Evolutionary conservation across 1,140 invertebrate genomes (phyloP), one percentile per base, ranked within the genome.

Genomic region (Chrysomallon squamiferum): DNA sequence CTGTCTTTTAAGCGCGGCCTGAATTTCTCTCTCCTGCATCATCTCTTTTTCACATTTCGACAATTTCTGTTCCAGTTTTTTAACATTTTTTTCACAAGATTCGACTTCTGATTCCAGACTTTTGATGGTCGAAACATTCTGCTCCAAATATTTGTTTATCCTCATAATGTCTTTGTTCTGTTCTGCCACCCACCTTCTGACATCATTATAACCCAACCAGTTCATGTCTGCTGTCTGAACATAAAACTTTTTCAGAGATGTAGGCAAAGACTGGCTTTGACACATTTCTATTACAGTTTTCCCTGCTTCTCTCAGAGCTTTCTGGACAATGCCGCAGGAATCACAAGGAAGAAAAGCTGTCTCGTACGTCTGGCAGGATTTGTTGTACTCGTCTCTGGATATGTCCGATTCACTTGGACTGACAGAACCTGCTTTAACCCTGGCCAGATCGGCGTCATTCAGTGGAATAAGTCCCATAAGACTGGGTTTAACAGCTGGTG

Each of bases 301-400:
- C 1, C 79, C 80, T 29, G 76, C 64, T 61, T 75, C 72, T 50
- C 74, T 43, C 41, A 85, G 74, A 70, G 69, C 74, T 56, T 69
- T 74, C 65, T 85, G 83, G 43, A 83, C 80, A 6, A 76, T 54
- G 41, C 74, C 69, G 68, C 83, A 85, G 4, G 81, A 73, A 49
- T 84, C 82, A 74, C 83, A 85, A 20, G 83, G 81, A 2, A 84
- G 75, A 74, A 85, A 84, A 0, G 80, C 80, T 9, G 83, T 81
- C 56, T 85, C 83, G 27, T 70, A 65, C 27, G 83, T 85, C 72
- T 85, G 83, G 57, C 72, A 75, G 22, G 73, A 70, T 71, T 84
- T 84, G 57, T 76, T 78, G 61, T 72, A 80, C 25, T 71, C 71
- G 52, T 85, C 83, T 62, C 71, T 69, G 4, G 75, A 52, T 68